phyloP scores from a whole-genome alignment of 2,113 vertebrate species.

The Pomatorhinus ruficollis region DNA sequence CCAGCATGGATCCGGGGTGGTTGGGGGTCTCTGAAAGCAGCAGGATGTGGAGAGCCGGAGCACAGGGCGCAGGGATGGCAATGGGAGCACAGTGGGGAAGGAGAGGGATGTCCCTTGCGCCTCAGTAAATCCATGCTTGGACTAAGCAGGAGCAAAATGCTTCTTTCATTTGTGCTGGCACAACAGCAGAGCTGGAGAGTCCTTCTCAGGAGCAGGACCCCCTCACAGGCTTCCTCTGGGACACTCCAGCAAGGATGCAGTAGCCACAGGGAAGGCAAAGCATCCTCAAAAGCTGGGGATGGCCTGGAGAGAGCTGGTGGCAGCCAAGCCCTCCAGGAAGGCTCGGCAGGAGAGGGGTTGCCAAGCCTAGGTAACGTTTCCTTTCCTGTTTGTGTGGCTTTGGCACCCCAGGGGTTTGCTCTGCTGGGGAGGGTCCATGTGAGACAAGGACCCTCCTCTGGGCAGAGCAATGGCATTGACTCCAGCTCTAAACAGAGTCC shows the following conservation, averaged over 20 bases:
- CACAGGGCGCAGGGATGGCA: neutral
- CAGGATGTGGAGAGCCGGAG: fast-evolving
- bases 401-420: too few relatives aligned
- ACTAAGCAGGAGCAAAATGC: neutral
- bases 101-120: neutral
- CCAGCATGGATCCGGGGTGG: fast-evolving
- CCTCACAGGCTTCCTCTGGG: neutral
- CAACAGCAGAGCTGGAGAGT: neutral
- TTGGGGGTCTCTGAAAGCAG: neutral
- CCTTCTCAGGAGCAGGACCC: neutral
- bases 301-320: neutral
- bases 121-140: neutral
- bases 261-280: neutral
- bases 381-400: neutral
- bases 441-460: neutral
- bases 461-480: neutral
- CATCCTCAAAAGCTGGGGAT: neutral
- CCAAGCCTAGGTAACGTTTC: neutral
- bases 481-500: neutral
- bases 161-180: neutral
- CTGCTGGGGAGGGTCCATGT: neutral
- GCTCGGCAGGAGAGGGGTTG: neutral
- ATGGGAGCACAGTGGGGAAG: neutral
- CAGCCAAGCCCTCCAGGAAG: neutral
- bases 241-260: neutral